Evolutionary conservation across 2,113 vertebrate genomes (phyloP), one percentile per base, ranked within the genome.

Genomic region (Aepyceros melampus): DNA sequence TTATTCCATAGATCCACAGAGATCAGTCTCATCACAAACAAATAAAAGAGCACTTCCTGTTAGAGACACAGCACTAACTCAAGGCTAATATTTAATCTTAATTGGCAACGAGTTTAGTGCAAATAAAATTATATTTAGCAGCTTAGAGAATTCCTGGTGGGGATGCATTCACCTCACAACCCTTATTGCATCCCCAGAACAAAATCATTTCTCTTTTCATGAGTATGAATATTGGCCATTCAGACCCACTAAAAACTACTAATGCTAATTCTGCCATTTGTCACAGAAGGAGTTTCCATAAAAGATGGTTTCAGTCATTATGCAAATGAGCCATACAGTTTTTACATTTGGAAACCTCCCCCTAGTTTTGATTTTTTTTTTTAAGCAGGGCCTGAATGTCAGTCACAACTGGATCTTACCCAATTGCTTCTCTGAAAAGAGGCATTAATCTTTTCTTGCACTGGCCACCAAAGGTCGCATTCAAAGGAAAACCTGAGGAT

Each of bases 51-150:
- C 53, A 82, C 71, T 95, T 96, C n/a, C 91, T 60, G 93, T 91
- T 84, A 94, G 47, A 86, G 76, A 96, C 17, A 96, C 21, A 97
- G 91, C 64, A 91, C 91, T 96, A 76, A 76, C 23, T 91, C 40
- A 76, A 95, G 95, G 95, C 93, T 97, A 98, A 92, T 92, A 93
- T 92, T 94, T 96, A 92, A 97, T 98, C 81, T 83, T 91, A 84
- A 96, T 89, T 97, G 96, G 97, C 91, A 96, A 89, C 25, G 92
- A 91, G 55, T 83, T 91, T 89, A 97, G 97, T 97, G 97, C 96
- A 98, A 97, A 97, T 91, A 87, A 94, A 94, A 53, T 94, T 88
- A 85, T 74, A 74, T 40, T 86, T 98, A 98, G 97, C 97, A 98
- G 98, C 93, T 95, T 40, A 67, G 88, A 78, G 92, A 93, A 96